Conservation (phyloP, 2,797 vertebrate species). For the Echeneis naucrates region DNA sequence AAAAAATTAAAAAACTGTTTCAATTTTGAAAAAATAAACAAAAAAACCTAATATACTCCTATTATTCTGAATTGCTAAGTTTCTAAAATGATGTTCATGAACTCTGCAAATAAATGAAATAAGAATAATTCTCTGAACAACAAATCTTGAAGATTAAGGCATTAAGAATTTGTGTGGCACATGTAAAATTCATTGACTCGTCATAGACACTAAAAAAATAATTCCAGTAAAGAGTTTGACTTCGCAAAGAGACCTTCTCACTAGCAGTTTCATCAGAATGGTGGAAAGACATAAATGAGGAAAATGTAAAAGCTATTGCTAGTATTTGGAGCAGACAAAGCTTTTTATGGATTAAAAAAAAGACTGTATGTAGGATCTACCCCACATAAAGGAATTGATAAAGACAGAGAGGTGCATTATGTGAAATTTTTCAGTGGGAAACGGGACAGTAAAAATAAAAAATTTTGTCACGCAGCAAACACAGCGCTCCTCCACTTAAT, state of each 20-base stretch:
- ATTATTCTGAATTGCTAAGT: neutral
- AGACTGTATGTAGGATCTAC: constrained; percentile 5
- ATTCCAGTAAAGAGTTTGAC: neutral
- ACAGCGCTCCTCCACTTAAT: constrained; percentile 29
- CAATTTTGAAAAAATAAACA: neutral
- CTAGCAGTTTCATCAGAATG: constrained; percentile 44
- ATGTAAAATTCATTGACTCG: constrained; percentile 16
- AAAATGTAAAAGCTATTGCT: constrained; percentile 43
- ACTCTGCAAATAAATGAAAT: neutral
- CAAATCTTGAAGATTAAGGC: neutral
- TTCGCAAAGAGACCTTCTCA: constrained; percentile 24
- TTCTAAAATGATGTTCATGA: neutral
- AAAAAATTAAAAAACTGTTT: neutral
- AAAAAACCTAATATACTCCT: neutral
- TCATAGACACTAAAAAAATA: neutral
- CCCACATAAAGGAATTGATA: constrained; percentile 20
- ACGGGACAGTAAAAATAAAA: constrained; percentile 3
- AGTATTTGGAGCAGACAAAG: constrained; percentile 35
- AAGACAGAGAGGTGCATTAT: constrained; percentile 7
- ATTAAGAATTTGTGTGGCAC: neutral
- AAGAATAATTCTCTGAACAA: neutral
- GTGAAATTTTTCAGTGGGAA: constrained; percentile 17
- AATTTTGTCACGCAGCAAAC: constrained; percentile 10
- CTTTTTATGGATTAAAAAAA: constrained; percentile 47
- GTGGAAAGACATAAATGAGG: constrained; percentile 25